Evolutionary conservation across 2,797 vertebrate species (phyloP).

Genomic region (Chanos chanos): DNA sequence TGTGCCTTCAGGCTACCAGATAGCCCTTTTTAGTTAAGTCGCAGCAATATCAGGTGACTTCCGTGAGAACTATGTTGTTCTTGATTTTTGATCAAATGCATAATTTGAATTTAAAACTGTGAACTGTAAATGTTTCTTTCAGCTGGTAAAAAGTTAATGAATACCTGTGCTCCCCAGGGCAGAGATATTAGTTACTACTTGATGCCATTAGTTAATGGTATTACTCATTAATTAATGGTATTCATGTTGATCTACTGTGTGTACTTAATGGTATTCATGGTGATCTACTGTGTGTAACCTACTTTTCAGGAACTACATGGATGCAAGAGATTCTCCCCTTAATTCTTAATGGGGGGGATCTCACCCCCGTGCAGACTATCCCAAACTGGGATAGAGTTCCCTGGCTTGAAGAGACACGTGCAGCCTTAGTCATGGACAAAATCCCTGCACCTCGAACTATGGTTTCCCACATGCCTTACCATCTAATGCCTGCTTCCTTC

Average conservation of each 20-base stretch:
- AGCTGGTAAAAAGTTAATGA: no score
- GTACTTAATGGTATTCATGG: background rate
- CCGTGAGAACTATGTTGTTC: no score
- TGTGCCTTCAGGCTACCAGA: no score
- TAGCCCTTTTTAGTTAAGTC: no score
- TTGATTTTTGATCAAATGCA: no score
- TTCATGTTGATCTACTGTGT: background rate
- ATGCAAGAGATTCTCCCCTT: constrained; percentile 76
- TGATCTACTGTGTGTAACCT: background rate
- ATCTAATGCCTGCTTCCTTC: constrained; percentile 73
- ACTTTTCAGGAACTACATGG: constrained; percentile 70
- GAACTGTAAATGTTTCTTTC: no score
- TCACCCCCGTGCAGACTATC: constrained; percentile 64
- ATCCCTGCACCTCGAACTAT: constrained; percentile 66
- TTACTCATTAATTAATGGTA: no score
- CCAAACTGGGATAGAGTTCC: constrained; percentile 83
- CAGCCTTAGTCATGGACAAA: constrained; percentile 53
- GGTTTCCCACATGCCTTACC: constrained; percentile 76
- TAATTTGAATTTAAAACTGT: no score
- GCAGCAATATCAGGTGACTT: no score
- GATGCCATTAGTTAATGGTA: no score
- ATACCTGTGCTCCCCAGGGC: no score
- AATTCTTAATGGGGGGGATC: constrained; percentile 75
- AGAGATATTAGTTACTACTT: no score
- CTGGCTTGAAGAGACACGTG: constrained; percentile 75